Evolutionary conservation across 2,113 vertebrate species (phyloP).

Genomic region (Grammomys dolichurus): DNA sequence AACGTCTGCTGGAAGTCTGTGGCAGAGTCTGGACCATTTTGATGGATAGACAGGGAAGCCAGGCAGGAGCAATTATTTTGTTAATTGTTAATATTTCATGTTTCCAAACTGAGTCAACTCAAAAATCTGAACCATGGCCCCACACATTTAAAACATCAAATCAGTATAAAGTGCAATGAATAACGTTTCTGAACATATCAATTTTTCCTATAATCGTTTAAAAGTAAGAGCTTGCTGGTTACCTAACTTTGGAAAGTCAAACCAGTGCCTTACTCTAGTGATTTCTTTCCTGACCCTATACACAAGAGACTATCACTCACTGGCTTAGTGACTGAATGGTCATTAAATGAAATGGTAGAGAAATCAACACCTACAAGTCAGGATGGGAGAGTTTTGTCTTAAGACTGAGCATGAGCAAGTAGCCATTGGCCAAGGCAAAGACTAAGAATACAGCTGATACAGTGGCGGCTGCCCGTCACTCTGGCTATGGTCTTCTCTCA

Average conservation of each 20-base stretch:
- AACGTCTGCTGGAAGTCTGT: conserved; percentile 5
- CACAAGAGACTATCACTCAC: not conserved
- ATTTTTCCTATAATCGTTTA: not conserved
- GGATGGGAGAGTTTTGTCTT: conserved; percentile 4
- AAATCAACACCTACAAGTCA: not conserved
- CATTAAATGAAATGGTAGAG: not conserved
- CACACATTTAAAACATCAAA: conserved; percentile 12
- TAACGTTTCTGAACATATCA: not conserved
- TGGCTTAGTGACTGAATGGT: not conserved
- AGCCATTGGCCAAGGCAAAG: conserved; percentile 9
- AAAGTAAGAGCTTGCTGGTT: not conserved
- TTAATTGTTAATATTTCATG: not conserved
- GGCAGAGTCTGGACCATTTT: not conserved
- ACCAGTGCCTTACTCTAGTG: not conserved
- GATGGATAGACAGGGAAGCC: not conserved
- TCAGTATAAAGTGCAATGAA: conserved; percentile 30
- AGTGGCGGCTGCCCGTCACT: not conserved
- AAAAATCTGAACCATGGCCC: not conserved
- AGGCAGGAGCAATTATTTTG: conserved; percentile 22
- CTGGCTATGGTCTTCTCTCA: conserved; percentile 9
- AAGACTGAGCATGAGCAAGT: not conserved
- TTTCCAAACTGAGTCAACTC: not conserved
- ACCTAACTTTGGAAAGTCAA: conserved; percentile 32
- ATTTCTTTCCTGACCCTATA: conserved; percentile 38
- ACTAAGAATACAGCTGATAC: not conserved